Base-by-base conservation (phyloP, 2,113 vertebrate genomes). In the Apteryx mantelli region DNA sequence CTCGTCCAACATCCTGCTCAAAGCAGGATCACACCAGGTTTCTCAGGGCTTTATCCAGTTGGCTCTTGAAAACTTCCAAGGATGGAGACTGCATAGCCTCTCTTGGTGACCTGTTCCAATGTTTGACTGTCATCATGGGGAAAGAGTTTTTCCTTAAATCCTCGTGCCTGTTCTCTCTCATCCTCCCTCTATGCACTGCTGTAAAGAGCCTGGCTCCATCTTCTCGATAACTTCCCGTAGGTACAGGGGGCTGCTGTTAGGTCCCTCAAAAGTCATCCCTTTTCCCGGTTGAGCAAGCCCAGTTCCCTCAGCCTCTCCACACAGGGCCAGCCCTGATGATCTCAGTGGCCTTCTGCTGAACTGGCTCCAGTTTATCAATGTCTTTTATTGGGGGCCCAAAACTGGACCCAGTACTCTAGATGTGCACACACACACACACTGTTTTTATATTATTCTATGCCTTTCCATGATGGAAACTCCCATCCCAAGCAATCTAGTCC, bases 371-470 rank as follows among this genome's bases (percentile, higher is more conserved):
- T 58, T 86, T 61, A 8, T 44, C 69, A 11, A 40, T 36, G 7
- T 1, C 81, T 38, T 71, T 70, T 42, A 17, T 30, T 2, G 1
- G 22, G 21, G 25, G 9, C 55, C 15, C 14, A n/a, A 73, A 79
- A 46, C 17, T 6, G 4, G 46, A 73, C 12, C 18, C 2, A 55
- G 5, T 36, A 14, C 13, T 64, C 0, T 0, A 53, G 40, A 40
- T 93, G 50, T 15, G 53, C 28, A 28, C 26, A 55, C 26, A 30
- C 15, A 8, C 53, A 30, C 26, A 28, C 25, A 30, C 42, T 42
- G 53, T 8, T 30, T 30, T 56, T 56, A 30, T 56, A 8, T 19
- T 34, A 58, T 34, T 58, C 30, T 34, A 30, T 34, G 56, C 26
- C 30, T 85, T 85, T 52, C 66, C 50, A 13, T 55, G 28, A 30